Evolutionary conservation across 2,113 vertebrate genomes (phyloP), one percentile per base, ranked within the genome.

Genomic region (Oncorhynchus nerka): DNA sequence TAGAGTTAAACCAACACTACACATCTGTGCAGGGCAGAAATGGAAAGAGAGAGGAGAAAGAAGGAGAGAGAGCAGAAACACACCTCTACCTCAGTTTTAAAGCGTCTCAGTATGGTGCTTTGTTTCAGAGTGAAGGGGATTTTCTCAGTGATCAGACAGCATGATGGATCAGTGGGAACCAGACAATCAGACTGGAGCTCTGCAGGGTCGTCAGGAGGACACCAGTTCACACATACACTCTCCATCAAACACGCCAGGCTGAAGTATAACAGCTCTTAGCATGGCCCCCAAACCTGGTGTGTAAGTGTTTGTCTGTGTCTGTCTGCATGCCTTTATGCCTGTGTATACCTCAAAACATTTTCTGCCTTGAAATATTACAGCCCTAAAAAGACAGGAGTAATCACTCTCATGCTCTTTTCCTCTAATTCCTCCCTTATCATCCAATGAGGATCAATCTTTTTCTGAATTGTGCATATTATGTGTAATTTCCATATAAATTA

Each of bases 401-500:
- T 4, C 24, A 74, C 20, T 48, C 61, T 26, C 74, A 76, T 30
- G 76, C 30, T 75, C 72, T 80, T 81, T 70, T 73, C 61, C 65
- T 73, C 15, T 71, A 74, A 74, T 81, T 84, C 80, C 77, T 82
- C 80, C 81, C 49, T 82, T 82, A 83, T 89, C 85, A 85, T 83
- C 86, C 92, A 89, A 81, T 83, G 86, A 90, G 89, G 84, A 89
- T 92, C 85, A 90, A 92, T 92, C 89, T 88, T 81, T 73, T 57
- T 30, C 81, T 86, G 89, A 90, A 93, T 93, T 79, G 79, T 89
- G 84, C 83, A 86, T 89, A 92, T 94, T 91, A 88, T 86, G 86
- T 89, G 86, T 90, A 90, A 94, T 94, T 93, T 94, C 93, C 93
- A 94, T 94, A 93, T 93, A 93, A 93, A 94, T 94, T 90, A 93